Percentiles rank a stretch among this genome's conserved stretches.
Evolutionary conservation across 2,113 vertebrate species (phyloP).

Genomic region (Ovis canadensis): DNA sequence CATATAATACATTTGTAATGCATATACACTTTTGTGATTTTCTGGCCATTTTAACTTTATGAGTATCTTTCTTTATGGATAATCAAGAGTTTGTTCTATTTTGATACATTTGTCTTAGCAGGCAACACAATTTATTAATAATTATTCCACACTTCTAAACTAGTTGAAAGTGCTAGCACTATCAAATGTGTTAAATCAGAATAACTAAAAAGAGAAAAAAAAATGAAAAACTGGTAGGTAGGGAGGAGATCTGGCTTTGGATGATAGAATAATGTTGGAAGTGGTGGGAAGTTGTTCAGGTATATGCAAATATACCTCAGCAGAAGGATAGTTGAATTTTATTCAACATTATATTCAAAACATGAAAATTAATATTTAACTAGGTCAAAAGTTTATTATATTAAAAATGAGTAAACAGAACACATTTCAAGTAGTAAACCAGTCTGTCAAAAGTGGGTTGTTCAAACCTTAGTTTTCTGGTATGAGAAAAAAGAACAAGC

Average conservation of each 20-base stretch:
- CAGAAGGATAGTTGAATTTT: conserved; percentile 2
- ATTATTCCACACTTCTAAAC: background rate
- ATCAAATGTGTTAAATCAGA: background rate
- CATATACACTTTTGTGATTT: background rate
- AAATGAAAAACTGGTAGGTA: background rate
- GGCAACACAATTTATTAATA: background rate
- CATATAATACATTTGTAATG: background rate
- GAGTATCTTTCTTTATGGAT: background rate
- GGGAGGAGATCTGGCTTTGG: background rate
- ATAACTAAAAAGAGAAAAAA: background rate
- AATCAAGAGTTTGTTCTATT: background rate
- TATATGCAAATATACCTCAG: background rate
- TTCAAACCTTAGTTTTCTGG: background rate
- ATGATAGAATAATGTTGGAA: background rate
- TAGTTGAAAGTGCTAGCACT: background rate
- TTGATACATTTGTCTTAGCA: background rate
- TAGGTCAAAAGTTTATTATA: background rate
- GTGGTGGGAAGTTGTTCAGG: background rate
- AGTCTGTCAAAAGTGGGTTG: background rate
- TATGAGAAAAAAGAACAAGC: background rate
- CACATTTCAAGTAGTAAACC: background rate
- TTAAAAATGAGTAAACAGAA: conserved; percentile 19
- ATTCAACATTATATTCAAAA: conserved; percentile 19
- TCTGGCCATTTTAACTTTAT: background rate
- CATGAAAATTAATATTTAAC: background rate